A percentile compares a stretch with the other conserved stretches of the same genome.
Evolutionary conservation across 2,888 invertebrate species (phyloP).

Genomic region (Ectemnius lituratus): DNA sequence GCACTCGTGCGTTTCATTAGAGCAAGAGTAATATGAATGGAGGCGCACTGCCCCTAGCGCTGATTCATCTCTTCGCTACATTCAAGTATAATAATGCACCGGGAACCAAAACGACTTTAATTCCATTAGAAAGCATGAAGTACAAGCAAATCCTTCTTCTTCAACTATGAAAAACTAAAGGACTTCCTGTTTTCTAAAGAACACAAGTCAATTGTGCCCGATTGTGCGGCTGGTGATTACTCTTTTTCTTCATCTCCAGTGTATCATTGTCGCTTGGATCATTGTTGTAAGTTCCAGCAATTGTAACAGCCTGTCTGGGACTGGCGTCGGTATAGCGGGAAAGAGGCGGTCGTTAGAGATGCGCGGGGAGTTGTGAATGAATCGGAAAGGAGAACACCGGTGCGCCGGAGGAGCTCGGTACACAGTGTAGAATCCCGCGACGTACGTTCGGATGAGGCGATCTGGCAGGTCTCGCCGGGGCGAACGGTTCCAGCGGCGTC

Average conservation of each 20-base stretch:
- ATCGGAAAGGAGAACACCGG: conserved; percentile 3
- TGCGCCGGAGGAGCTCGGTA: background rate
- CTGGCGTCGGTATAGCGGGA: background rate
- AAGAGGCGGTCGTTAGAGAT: conserved; percentile 3
- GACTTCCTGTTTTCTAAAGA: too few relatives aligned
- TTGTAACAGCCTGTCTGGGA: too few relatives aligned
- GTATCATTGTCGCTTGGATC: background rate
- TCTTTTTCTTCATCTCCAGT: background rate
- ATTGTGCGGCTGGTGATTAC: too few relatives aligned
- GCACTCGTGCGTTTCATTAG: background rate
- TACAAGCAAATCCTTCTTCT: background rate
- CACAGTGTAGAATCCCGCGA: conserved; percentile 24
- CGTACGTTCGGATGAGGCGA: background rate
- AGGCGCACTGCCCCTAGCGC: background rate
- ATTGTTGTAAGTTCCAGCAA: background rate
- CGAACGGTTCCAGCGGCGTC: conserved; percentile 22
- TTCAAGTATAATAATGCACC: background rate
- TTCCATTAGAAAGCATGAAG: background rate
- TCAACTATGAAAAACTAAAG: too few relatives aligned
- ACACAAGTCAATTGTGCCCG: too few relatives aligned
- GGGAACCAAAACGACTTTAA: background rate
- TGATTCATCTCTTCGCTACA: background rate
- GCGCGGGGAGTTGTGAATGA: conserved; percentile 4
- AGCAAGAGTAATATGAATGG: conserved; percentile 6
- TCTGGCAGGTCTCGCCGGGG: conserved; percentile 9